Evolutionary conservation across 30 jellyfish, hydroid and myxozoan species (phyloP).

Genomic region (Aurelia coerulea): DNA sequence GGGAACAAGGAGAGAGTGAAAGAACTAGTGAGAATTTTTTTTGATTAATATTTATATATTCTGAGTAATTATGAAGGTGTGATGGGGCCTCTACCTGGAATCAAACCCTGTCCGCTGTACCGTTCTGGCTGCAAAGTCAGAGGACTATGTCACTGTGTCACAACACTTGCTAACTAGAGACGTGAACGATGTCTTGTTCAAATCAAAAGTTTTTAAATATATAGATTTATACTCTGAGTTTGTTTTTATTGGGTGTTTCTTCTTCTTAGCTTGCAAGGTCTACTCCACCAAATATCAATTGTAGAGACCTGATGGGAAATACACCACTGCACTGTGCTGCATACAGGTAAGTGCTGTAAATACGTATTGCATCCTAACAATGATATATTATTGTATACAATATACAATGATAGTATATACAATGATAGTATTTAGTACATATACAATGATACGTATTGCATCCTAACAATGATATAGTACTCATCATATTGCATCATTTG

Average conservation of each 20-base stretch:
- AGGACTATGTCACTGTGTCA: no score
- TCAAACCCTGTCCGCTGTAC: no score
- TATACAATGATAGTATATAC: no score
- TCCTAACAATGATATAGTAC: no score
- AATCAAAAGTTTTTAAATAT: neutral
- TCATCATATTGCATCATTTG: no score
- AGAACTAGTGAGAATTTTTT: constrained; percentile 62
- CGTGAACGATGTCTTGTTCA: neutral
- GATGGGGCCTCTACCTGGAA: no score
- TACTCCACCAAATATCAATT: constrained; percentile 93
- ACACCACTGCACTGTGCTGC: constrained; percentile 99
- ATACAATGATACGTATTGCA: no score
- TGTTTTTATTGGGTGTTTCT: neutral
- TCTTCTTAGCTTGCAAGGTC: constrained; percentile 72
- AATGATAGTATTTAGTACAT: no score
- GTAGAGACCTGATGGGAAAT: constrained; percentile 95
- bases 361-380: neutral
- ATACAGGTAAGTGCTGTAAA: constrained; percentile 68
- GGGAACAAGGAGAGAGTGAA: constrained; percentile 79
- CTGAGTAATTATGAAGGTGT: neutral
- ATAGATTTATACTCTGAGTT: neutral
- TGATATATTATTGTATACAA: no score
- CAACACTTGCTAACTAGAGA: no score
- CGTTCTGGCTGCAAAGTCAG: no score
- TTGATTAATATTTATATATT: neutral